Evolutionary conservation across 2,888 invertebrate species (phyloP).

Genomic region (Parascotia fuliginaria): DNA sequence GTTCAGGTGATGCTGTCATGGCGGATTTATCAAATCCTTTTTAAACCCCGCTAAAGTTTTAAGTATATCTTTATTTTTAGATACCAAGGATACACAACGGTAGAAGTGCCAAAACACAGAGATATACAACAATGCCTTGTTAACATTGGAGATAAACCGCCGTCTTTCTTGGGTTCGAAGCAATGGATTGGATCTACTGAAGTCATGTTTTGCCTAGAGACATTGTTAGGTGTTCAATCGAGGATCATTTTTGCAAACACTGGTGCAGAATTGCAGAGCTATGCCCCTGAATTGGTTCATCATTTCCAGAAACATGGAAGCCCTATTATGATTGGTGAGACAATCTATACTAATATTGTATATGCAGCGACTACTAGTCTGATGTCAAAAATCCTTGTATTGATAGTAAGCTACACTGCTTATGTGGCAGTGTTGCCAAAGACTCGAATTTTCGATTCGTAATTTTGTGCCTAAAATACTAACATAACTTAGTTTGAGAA

Average conservation of each 20-base stretch:
- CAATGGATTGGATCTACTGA: conserved; percentile 99
- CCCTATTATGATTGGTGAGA: conserved; percentile 98
- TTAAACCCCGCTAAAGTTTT: too few species aligned
- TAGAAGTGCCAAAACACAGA: conserved; percentile 91
- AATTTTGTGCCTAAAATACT: too few species aligned
- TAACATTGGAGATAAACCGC: conserved; percentile 96
- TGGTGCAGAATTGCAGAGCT: conserved; percentile 92
- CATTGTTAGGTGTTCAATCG: conserved; percentile 90
- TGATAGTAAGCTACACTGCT: too few species aligned
- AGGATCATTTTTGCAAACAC: conserved; percentile 94
- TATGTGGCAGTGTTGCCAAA: too few species aligned
- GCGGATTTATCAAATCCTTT: too few species aligned
- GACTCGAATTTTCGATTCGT: too few species aligned
- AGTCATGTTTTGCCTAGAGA: conserved; percentile 96
- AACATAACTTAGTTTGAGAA: too few species aligned
- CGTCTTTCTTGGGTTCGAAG: conserved; percentile 94
- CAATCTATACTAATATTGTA: too few species aligned
- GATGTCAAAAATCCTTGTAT: too few species aligned
- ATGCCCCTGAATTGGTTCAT: conserved; percentile 92
- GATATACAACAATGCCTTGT: conserved; percentile 98
- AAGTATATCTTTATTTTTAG: conserved; percentile 72
- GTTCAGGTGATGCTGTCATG: too few species aligned
- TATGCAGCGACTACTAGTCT: too few species aligned
- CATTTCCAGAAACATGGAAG: conserved; percentile 98
- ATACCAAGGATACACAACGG: conserved; percentile 93